Evolutionary conservation across 2,888 invertebrate genomes (phyloP), one percentile per base, ranked within the genome.

Genomic region (Trisateles emortualis): DNA sequence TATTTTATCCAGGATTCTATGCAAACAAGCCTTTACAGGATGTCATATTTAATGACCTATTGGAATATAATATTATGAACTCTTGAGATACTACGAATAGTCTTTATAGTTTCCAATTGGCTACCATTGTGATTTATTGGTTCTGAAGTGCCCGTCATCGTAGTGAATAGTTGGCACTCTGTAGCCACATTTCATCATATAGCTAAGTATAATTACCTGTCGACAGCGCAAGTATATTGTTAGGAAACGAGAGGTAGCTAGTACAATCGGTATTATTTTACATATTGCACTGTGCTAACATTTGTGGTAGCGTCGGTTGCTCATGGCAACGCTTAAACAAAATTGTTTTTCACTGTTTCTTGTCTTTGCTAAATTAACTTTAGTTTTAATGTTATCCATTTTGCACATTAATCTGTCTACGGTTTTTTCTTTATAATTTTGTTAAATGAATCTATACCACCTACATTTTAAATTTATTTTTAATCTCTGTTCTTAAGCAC

Each of bases 71-170:
- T n/a, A 26, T 8, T 26, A 6, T 26, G 26, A 26, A 26, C 26
- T 26, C 8, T 26, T 26, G 1, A 1, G n/a, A 38, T n/a, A 19
- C 17, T 22, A 5, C 1, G 1, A 11, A 13, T 22, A 9, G 6
- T 14, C 10, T 10, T 19, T 35, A 19, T 35, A 17, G 35, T 13
- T 29, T 29, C 10, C 26, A 19, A 42, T 35, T 42, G 42, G 41
- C 26, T 35, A 42, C 26, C 41, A 35, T 16, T 35, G n/a, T 42
- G 42, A 49, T 41, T 6, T 26, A 42, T 42, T 29, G 13, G 41
- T 49, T 49, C 36, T 36, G 19, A 49, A 49, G 49, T 42, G 26
- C 8, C 8, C 35, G n/a, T 49, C 49, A 35, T 41, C 26, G 26
- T 14, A 49, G 29, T n/a, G 29, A 49, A 36, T 29, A 36, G 36